Evolutionary conservation across 2,888 invertebrate genomes (phyloP).

Genomic region (Gastracanthus pulcherrimus): DNA sequence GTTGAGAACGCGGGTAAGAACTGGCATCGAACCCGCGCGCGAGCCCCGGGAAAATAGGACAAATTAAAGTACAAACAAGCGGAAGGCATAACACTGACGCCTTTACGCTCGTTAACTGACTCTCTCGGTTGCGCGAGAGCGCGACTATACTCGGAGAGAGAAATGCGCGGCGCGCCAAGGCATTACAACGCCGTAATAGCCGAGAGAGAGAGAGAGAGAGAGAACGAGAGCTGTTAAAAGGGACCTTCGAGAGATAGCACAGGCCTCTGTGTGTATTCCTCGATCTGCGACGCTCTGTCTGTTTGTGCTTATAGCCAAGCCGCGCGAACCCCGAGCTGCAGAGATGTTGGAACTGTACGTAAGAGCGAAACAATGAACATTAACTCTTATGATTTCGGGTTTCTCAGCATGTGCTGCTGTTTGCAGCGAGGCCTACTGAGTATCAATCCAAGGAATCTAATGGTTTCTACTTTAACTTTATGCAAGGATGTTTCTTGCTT

Average conservation of each 20-base stretch:
- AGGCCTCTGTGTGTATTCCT: too few species aligned
- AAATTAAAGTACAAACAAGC: constrained; percentile 54
- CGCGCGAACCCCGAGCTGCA: not conserved
- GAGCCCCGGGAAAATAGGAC: constrained; percentile 42
- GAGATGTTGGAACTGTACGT: not conserved
- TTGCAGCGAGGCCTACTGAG: too few species aligned
- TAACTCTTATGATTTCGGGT: not conserved
- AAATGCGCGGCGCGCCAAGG: constrained; percentile 12
- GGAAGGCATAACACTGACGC: constrained; percentile 48
- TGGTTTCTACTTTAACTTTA: too few species aligned
- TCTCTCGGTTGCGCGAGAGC: too few species aligned
- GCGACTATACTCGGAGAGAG: not conserved
- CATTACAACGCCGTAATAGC: not conserved
- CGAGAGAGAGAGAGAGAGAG: not conserved
- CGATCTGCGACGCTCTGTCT: too few species aligned
- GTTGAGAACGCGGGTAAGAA: constrained; percentile 46
- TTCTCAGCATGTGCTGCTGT: too few species aligned
- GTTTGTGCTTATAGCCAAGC: too few species aligned
- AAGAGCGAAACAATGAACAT: constrained; percentile 13
- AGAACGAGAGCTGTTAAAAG: constrained; percentile 18
- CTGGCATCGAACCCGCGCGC: constrained; percentile 19
- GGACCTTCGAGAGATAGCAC: constrained; percentile 11
- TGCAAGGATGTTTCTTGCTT: not conserved
- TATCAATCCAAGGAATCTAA: not conserved
- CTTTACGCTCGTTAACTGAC: constrained; percentile 50